phyloP scores from a whole-genome alignment of 2,797 vertebrate species.

The Helostoma temminkii region DNA sequence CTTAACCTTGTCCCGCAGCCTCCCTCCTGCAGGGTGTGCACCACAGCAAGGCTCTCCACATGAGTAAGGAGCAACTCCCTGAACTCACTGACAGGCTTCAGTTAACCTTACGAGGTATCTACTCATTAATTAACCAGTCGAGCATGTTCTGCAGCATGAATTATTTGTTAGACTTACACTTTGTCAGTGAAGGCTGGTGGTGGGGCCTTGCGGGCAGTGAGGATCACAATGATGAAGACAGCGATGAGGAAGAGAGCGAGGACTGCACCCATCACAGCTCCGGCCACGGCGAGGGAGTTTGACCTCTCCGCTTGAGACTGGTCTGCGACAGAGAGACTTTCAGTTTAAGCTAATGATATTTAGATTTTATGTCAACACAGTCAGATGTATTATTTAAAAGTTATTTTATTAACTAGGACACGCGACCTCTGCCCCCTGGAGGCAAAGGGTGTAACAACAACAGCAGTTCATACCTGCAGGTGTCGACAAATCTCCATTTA shows the following conservation, averaged over 20 bases:
- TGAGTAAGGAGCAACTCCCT: constrained; percentile 39
- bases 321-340: constrained; percentile 84
- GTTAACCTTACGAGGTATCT: constrained; percentile 43
- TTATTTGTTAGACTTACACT: constrained; percentile 89
- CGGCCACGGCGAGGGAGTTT: constrained; percentile 91
- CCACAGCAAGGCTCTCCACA: constrained; percentile 30
- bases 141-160: constrained; percentile 54
- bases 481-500: background rate
- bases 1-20: constrained; percentile 57
- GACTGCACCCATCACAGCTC: constrained; percentile 94
- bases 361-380: background rate
- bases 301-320: constrained; percentile 89
- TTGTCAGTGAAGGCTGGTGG: constrained; percentile 89
- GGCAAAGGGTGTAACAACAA: background rate
- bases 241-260: constrained; percentile 94
- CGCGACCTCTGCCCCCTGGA: background rate
- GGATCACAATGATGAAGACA: constrained; percentile 91
- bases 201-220: constrained; percentile 89
- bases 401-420: background rate
- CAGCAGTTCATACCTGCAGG: background rate
- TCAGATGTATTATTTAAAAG: background rate
- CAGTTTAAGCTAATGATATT: constrained; percentile 6
- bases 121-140: constrained; percentile 65
- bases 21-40: constrained; percentile 37
- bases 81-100: constrained; percentile 45